Evolutionary conservation across 2,888 invertebrate genomes (phyloP).

Genomic region (Podotricha telesiphe): DNA sequence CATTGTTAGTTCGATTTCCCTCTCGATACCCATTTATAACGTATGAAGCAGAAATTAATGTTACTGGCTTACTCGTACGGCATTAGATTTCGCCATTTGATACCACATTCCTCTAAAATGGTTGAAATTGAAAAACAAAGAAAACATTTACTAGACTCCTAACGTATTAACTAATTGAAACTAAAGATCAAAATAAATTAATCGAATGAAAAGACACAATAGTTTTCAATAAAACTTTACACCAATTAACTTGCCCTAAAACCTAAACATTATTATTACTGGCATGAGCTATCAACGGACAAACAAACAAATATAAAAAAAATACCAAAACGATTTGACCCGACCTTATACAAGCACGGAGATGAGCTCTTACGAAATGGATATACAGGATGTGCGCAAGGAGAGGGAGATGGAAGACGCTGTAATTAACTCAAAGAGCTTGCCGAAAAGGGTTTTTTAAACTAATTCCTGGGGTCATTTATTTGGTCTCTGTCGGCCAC

Average conservation of each 20-base stretch:
- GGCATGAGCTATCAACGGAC: slow-evolving; percentile 69
- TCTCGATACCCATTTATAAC: no score
- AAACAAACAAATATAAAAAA: slow-evolving; percentile 64
- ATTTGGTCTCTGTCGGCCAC: slow-evolving; percentile 20
- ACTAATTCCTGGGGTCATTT: slow-evolving; percentile 41
- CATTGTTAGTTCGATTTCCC: no score
- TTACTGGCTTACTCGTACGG: no score
- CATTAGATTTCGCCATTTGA: no score
- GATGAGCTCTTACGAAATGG: slow-evolving; percentile 47
- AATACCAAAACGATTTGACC: slow-evolving; percentile 75
- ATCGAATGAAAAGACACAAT: slow-evolving; percentile 49
- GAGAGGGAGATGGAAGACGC: slow-evolving; percentile 48
- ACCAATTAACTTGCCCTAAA: slow-evolving; percentile 78
- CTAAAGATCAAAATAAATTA: slow-evolving; percentile 22
- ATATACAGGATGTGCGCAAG: slow-evolving; percentile 23
- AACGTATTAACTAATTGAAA: no score
- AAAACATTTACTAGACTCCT: no score
- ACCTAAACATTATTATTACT: slow-evolving; percentile 80
- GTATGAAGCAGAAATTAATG: no score
- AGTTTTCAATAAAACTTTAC: slow-evolving; percentile 79
- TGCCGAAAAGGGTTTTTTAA: slow-evolving; percentile 73
- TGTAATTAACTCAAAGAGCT: slow-evolving; percentile 79
- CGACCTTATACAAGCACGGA: slow-evolving; percentile 77
- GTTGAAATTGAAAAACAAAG: no score
- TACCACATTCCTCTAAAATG: no score